Percentiles rank a stretch among this genome's conserved stretches.
These are phyloP conservation scores for Chymomyza amoena DNA, from an alignment of 2,888 invertebrate genomes.

Conservation along the genomic window DNA sequence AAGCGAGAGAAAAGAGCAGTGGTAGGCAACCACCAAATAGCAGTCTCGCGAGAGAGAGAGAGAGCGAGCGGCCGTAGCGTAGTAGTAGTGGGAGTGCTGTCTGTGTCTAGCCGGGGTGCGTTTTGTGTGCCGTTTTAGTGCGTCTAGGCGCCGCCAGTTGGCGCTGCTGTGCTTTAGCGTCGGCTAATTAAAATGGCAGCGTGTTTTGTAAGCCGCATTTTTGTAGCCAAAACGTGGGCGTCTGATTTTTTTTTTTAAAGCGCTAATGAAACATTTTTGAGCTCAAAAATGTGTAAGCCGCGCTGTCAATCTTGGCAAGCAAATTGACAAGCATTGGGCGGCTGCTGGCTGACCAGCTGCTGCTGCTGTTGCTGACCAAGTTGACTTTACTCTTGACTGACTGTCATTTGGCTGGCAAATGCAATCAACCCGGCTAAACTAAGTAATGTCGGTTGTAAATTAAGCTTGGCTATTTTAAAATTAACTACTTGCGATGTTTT, in stretches of 20 bases:
- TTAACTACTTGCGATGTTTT: slow-evolving; percentile 70
- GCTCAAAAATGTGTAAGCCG: not conserved
- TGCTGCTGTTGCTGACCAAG: not conserved
- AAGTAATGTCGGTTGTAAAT: not conserved
- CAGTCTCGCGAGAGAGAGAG: slow-evolving; percentile 9
- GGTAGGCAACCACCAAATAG: slow-evolving; percentile 30
- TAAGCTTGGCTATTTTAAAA: slow-evolving; percentile 56
- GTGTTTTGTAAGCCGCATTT: not conserved
- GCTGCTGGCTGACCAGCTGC: not conserved
- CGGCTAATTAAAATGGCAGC: slow-evolving; percentile 40
- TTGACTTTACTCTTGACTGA: not conserved
- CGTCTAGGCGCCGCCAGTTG: slow-evolving; percentile 51
- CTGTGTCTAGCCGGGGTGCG: not conserved
- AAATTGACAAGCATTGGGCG: slow-evolving; percentile 30
- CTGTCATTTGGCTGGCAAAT: not conserved
- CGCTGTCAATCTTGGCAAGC: not conserved
- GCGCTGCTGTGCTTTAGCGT: slow-evolving; percentile 39
- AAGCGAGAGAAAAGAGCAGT: slow-evolving; percentile 8
- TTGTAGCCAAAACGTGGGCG: not conserved
- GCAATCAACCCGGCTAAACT: not conserved
- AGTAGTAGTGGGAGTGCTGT: slow-evolving; percentile 15
- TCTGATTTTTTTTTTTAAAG: not conserved
- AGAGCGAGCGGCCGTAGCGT: slow-evolving; percentile 6
- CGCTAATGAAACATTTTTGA: not conserved
- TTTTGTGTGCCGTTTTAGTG: slow-evolving; percentile 32